A percentile compares a stretch with the other conserved stretches of the same genome.
Evolutionary conservation across 2,113 vertebrate genomes (phyloP).

Genomic region (Hemiscyllium ocellatum): DNA sequence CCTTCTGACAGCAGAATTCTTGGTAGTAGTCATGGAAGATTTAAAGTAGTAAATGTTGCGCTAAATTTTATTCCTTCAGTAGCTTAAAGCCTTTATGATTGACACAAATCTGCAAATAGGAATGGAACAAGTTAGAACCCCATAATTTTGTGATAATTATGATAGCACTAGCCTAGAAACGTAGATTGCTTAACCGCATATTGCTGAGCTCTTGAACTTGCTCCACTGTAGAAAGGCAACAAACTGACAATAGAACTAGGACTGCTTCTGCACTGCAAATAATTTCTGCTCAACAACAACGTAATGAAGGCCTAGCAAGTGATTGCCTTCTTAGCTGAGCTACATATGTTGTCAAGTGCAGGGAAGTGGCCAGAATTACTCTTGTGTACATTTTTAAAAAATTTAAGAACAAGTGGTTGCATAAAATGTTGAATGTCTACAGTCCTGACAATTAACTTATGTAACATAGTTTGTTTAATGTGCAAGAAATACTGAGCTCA

Average conservation of each 20-base stretch:
- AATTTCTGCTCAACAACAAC: not conserved
- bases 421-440: not conserved
- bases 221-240: not conserved
- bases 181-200: not conserved
- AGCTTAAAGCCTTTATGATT: not conserved
- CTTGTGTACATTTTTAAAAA: not conserved
- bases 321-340: not conserved
- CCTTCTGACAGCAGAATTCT: not conserved
- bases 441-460: not conserved
- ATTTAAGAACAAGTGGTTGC: not conserved
- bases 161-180: not conserved
- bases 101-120: not conserved
- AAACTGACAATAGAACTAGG: not conserved
- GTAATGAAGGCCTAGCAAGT: not conserved
- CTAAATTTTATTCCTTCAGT: not conserved
- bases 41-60: not conserved
- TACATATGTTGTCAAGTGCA: too few relatives aligned
- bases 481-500: not conserved
- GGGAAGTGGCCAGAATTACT: not conserved
- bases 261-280: not conserved
- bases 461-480: not conserved
- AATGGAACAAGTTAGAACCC: not conserved
- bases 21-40: not conserved
- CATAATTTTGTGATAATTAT: not conserved
- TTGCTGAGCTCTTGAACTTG: not conserved